These are phyloP conservation scores for Oreochromis niloticus DNA, from an alignment of 2,113 vertebrate genomes.

Conservation along the genomic window DNA sequence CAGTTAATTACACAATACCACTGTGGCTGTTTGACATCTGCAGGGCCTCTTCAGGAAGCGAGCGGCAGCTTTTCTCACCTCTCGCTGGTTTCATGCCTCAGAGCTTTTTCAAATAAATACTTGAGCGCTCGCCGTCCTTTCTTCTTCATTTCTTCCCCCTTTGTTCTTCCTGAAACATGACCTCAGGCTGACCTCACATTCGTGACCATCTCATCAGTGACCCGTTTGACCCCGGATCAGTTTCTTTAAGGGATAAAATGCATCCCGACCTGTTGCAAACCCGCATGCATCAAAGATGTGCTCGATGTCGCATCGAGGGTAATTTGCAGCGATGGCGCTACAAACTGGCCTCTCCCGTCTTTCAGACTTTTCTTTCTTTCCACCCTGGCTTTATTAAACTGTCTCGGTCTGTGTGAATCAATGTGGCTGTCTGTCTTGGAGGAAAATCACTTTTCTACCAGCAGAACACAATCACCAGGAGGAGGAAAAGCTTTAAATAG, in stretches of 20 bases:
- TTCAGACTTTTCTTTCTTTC: not conserved
- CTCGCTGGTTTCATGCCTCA: not conserved
- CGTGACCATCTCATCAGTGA: not conserved
- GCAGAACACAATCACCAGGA: not conserved
- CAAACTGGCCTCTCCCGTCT: not conserved
- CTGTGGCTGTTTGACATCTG: not conserved
- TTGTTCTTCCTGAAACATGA: not conserved
- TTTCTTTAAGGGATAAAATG: not conserved
- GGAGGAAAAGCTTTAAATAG: not conserved
- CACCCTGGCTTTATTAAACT: not conserved
- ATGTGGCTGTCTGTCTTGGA: not conserved
- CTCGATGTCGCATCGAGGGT: not conserved
- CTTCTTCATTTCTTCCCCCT: not conserved
- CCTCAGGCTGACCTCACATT: not conserved
- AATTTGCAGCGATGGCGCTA: not conserved
- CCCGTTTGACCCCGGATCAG: not conserved
- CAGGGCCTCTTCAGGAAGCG: not conserved
- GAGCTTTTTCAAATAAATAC: not conserved
- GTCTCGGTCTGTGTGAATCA: not conserved
- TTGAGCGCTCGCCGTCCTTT: not conserved
- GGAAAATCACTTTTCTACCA: not conserved
- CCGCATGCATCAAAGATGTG: not conserved
- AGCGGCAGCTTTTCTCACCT: not conserved
- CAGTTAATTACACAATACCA: not conserved
- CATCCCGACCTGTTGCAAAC: not conserved